Evolutionary conservation across 2,888 invertebrate species (phyloP).

Genomic region (Tortrix viridana): DNA sequence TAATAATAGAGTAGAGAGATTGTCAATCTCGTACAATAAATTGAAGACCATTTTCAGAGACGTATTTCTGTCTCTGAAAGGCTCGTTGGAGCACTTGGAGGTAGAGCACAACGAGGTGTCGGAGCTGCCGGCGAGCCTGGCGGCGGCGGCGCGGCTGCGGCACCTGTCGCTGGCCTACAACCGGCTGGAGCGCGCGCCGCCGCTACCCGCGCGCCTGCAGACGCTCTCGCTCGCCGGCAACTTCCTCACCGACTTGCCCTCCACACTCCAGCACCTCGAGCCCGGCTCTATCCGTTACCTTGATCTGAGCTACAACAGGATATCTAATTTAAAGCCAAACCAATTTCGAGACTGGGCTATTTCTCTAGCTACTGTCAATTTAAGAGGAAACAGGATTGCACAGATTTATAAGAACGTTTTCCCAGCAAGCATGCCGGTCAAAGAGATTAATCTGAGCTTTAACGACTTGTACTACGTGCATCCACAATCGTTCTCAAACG

Average conservation of each 20-base stretch:
- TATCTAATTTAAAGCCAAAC: constrained; percentile 89
- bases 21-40: constrained; percentile 92
- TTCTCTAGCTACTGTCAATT: constrained; percentile 90
- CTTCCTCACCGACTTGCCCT: constrained; percentile 89
- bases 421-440: constrained; percentile 88
- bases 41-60: constrained; percentile 87
- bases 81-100: constrained; percentile 91
- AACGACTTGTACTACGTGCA: constrained; percentile 94
- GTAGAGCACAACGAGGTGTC: constrained; percentile 91
- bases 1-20: constrained; percentile 88
- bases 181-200: constrained; percentile 83
- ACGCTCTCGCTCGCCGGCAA: constrained; percentile 93
- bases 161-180: constrained; percentile 94
- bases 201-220: constrained; percentile 87
- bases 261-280: constrained; percentile 88
- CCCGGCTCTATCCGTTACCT: constrained; percentile 90
- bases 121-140: constrained; percentile 88
- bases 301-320: constrained; percentile 94
- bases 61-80: constrained; percentile 89
- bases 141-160: constrained; percentile 87
- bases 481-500: constrained; percentile 90
- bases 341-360: constrained; percentile 92
- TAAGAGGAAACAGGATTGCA: constrained; percentile 93
- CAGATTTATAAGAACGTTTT: constrained; percentile 89
- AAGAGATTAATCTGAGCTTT: constrained; percentile 95